Evolutionary conservation across 2,113 vertebrate genomes (phyloP), one percentile per base, ranked within the genome.

Genomic region (Sphyrna mokarran): DNA sequence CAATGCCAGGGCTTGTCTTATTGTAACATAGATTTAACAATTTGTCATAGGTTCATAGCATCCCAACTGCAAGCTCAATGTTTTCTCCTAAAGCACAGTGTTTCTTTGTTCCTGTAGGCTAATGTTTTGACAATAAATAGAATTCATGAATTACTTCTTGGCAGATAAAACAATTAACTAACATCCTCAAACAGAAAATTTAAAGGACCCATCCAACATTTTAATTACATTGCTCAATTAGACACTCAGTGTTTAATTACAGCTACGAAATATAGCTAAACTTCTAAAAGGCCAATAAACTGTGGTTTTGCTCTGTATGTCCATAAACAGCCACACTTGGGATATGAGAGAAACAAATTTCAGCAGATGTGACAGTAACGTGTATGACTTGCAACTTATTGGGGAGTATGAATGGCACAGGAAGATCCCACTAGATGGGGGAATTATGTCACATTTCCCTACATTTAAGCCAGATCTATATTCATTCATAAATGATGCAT

Each of bases 61-160:
- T 11, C 58, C 10, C 23, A 48, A 40, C 69, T 48, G 29, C 40
- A 70, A 70, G 37, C 13, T 94, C 91, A 94, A 9, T 69, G 93
- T 16, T 70, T 89, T 70, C 37, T 68, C 7, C 66, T 40, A 16
- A 69, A 69, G 66, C 26, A 37, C 66, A 29, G 37, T 9, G 26
- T 70, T 3, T 95, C 40, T 48, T 68, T 72, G 68, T 72, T 48
- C 43, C 66, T 54, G 16, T 8, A 95, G 93, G 72, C 33, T 70
- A 95, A 95, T 72, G 40, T 70, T 72, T 95, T 95, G 93, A 43
- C 68, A 95, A 95, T 95, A 95, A 95, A 66, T 95, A 95, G 37
- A 95, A 95, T 95, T 95, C 69, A 54, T 95, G 66, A 95, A 72
- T 95, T 95, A 70, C 68, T 48, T 23, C 37, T 72, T 22, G 14